Percentiles rank a stretch among this genome's conserved stretches.
Conservation (phyloP, 1,140 invertebrate species). For the Phortica variegata region DNA sequence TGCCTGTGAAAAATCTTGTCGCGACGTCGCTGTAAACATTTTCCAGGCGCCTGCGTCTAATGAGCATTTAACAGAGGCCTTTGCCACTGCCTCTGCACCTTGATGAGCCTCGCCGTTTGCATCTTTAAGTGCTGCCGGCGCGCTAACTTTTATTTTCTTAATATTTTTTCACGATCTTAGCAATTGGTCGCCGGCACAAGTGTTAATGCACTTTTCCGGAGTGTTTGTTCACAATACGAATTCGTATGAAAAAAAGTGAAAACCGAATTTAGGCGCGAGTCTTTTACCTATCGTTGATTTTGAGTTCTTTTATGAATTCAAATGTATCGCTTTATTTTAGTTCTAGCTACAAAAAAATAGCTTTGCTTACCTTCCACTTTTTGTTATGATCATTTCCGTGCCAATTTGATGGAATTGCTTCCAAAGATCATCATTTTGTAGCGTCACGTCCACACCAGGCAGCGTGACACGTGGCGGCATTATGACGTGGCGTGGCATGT, state of each 20-base stretch:
- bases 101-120: too few relatives aligned
- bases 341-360: not conserved
- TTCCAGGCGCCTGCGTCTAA: slow-evolving; percentile 53
- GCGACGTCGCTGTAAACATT: slow-evolving; percentile 53
- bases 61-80: slow-evolving; percentile 52
- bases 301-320: slow-evolving; percentile 4
- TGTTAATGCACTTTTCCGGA: slow-evolving; percentile 69
- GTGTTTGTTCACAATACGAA: slow-evolving; percentile 85
- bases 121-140: slow-evolving; percentile 7
- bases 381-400: slow-evolving; percentile 99
- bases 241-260: slow-evolving; percentile 18
- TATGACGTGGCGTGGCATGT: slow-evolving; percentile 46
- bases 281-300: slow-evolving; percentile 1
- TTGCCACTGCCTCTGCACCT: slow-evolving; percentile 8
- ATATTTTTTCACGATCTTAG: slow-evolving; percentile 4
- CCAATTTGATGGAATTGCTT: slow-evolving; percentile 92
- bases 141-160: slow-evolving; percentile 2
- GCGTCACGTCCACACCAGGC: slow-evolving; percentile 58
- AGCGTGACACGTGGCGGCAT: slow-evolving; percentile 45
- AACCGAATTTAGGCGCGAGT: slow-evolving; percentile 23
- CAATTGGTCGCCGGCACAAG: slow-evolving; percentile 23
- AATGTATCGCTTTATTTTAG: not conserved
- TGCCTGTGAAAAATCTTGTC: slow-evolving; percentile 53
- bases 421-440: slow-evolving; percentile 93
- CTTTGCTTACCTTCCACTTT: slow-evolving; percentile 81